Evolutionary conservation across 2,888 invertebrate genomes (phyloP).

Genomic region (Spodoptera littoralis): DNA sequence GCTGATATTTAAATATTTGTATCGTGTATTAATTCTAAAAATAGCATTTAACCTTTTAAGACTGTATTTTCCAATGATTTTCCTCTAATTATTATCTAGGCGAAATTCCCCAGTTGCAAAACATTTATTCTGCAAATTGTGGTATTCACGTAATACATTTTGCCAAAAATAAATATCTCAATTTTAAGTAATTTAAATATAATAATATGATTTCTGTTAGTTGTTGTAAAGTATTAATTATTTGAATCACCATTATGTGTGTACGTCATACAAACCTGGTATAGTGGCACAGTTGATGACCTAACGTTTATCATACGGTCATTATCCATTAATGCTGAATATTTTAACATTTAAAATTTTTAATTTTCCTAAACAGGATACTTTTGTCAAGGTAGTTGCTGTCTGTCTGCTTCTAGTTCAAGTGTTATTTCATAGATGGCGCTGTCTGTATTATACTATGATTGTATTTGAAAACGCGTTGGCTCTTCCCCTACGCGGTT

Average conservation of each 20-base stretch:
- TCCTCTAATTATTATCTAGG: no score
- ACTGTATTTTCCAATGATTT: no score
- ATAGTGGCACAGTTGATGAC: constrained; percentile 10
- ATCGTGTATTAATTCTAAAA: no score
- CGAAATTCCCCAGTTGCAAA: no score
- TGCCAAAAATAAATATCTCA: constrained; percentile 1
- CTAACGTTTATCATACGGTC: constrained; percentile 32
- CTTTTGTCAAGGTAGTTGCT: constrained; percentile 5
- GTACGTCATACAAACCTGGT: constrained; percentile 25
- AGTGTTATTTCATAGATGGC: constrained; percentile 25
- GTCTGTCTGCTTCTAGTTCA: background rate
- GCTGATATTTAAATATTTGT: no score
- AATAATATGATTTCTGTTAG: no score
- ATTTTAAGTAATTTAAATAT: constrained; percentile 8
- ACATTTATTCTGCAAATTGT: no score
- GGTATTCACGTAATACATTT: constrained; percentile 1
- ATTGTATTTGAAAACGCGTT: no score
- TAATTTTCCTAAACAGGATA: constrained; percentile 14
- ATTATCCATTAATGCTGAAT: constrained; percentile 37
- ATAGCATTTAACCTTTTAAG: no score
- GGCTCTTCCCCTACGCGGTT: no score
- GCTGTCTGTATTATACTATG: constrained; percentile 1
- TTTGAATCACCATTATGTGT: constrained; percentile 8
- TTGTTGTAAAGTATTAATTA: constrained; percentile 17
- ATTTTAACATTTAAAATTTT: constrained; percentile 15